Evolutionary conservation across 1,140 invertebrate species (phyloP), one percentile per base, ranked within the genome.

Genomic region (Aradophagus sp.): DNA sequence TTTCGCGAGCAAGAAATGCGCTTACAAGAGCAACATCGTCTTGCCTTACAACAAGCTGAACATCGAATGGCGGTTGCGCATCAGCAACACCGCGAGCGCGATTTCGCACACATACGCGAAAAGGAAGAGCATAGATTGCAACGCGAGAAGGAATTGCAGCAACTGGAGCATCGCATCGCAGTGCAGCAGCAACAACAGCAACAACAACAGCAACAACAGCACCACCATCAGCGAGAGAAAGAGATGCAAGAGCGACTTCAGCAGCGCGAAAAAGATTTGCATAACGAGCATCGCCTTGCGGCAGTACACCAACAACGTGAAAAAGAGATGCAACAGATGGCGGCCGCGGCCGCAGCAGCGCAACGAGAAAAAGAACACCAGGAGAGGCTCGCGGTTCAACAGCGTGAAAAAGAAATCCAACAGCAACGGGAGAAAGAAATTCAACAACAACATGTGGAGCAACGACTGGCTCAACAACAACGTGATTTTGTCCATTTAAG

Each of bases 141-240:
- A 8, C 78, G 81, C 0, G 85, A 87, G 32, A 86, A 85, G n/a
- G 87, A 88, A 27, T 75, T 86, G 23, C 84, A 84, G 0, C 85
- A 87, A 35, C 66, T 86, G 2, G 77, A 82, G 17, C 77, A 81
- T 34, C 77, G 78, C 8, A 73, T 82, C 4, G 78, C 73, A 0
- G 69, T 80, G 4, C 79, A 79, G 34, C 76, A 77, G 13, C 71
- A 78, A 20, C n/a, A n/a, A n/a, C 73, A 77, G 17, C 74, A 77
- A 38, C 74, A 75, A 8, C 76, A 80, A 11, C 45, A 29, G 10
- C 80, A 85, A 35, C 80, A 81, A 1, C 75, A 76, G 34, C 63
- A 80, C 12, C 80, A 76, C 17, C 80, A 83, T 17, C 84, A 86
- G 15, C 78, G 81, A 0, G 81, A 85, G 5, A 83, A 84, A 19